Evolutionary conservation across 2,888 invertebrate genomes (phyloP).

Genomic region (Hydrotaea diabolus): DNA sequence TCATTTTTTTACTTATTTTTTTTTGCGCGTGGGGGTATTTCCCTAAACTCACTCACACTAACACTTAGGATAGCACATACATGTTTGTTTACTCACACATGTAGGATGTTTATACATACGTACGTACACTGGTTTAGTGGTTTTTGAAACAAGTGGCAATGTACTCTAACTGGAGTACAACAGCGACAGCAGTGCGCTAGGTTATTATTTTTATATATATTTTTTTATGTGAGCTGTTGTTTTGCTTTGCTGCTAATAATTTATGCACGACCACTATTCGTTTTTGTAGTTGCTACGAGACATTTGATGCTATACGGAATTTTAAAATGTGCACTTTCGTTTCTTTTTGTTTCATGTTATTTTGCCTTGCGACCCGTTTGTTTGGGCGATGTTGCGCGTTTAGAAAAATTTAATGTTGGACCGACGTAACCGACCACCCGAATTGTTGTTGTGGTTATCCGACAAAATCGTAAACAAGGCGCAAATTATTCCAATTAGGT

Average conservation of each 20-base stretch:
- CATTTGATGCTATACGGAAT: not conserved
- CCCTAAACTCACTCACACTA: not conserved
- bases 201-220: not conserved
- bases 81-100: slow-evolving; percentile 26
- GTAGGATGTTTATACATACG: not conserved
- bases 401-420: not conserved
- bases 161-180: slow-evolving; percentile 60
- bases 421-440: slow-evolving; percentile 32
- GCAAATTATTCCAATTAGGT: too few relatives aligned
- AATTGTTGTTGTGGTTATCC: too few relatives aligned
- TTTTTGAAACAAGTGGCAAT: slow-evolving; percentile 51
- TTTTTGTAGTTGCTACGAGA: not conserved
- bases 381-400: not conserved
- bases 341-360: not conserved
- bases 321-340: slow-evolving; percentile 18
- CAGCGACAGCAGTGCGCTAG: slow-evolving; percentile 3
- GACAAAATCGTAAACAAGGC: too few relatives aligned
- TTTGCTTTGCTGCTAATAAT: slow-evolving; percentile 7
- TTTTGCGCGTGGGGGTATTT: not conserved
- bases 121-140: not conserved
- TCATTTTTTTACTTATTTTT: not conserved
- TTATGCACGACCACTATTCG: slow-evolving; percentile 53
- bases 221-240: too few relatives aligned
- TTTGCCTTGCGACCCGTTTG: slow-evolving; percentile 10
- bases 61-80: slow-evolving; percentile 24